A percentile compares a stretch with the other conserved stretches of the same genome.
These are phyloP conservation scores for Xanthorhoe designata DNA, from an alignment of 2,888 invertebrate genomes.

Conservation along the genomic window DNA sequence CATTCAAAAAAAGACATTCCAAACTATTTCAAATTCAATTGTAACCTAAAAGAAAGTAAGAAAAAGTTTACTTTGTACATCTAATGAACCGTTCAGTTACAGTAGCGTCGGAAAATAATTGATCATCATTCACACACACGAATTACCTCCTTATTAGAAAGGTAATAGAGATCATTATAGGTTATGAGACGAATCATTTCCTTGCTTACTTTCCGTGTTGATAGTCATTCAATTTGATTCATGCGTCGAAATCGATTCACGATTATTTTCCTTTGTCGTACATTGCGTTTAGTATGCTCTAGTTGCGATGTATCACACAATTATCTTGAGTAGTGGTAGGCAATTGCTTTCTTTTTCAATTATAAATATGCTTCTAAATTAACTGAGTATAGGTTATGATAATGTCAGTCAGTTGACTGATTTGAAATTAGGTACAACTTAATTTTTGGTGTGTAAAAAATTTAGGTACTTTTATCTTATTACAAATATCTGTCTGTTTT, in stretches of 20 bases:
- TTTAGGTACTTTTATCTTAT: too few relatives aligned
- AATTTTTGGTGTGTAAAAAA: too few relatives aligned
- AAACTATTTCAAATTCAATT: constrained; percentile 20
- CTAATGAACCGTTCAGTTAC: constrained; percentile 42
- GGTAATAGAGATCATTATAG: constrained; percentile 25
- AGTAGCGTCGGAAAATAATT: constrained; percentile 35
- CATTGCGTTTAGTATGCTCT: constrained; percentile 39
- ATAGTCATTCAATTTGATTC: constrained; percentile 63
- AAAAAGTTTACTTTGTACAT: constrained; percentile 42
- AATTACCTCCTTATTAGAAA: constrained; percentile 19
- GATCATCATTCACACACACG: constrained; percentile 13
- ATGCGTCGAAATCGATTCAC: constrained; percentile 64
- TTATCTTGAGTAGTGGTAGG: constrained; percentile 30
- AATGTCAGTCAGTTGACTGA: too few relatives aligned
- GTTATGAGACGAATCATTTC: constrained; percentile 48
- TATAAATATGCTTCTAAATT: neutral
- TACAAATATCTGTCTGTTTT: too few relatives aligned
- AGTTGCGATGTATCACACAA: constrained; percentile 35
- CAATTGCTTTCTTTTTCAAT: constrained; percentile 33
- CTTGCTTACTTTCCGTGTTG: constrained; percentile 57
- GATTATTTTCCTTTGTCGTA: constrained; percentile 43
- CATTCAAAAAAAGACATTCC: constrained; percentile 8
- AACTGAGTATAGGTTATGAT: too few relatives aligned
- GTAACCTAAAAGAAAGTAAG: constrained; percentile 42
- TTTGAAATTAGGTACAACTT: too few relatives aligned